Conservation (phyloP, 2,113 vertebrate genomes). For the Sphyrna mokarran region DNA sequence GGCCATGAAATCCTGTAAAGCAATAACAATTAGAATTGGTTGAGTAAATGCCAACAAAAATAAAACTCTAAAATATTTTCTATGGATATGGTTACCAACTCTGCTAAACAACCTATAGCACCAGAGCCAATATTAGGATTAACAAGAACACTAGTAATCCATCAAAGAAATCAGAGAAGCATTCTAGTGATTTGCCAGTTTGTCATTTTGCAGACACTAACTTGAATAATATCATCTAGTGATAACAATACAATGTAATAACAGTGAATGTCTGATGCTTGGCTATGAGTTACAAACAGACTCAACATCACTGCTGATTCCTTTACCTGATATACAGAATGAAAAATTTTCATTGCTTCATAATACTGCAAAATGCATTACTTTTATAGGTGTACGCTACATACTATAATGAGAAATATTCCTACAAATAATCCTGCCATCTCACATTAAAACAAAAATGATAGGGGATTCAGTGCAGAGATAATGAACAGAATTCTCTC, state of each 20-base stretch:
- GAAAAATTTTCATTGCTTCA: background rate
- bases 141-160: constrained; percentile 1
- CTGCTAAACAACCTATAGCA: background rate
- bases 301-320: background rate
- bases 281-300: background rate
- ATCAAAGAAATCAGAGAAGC: background rate
- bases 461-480: background rate
- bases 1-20: background rate
- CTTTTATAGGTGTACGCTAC: background rate
- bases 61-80: background rate
- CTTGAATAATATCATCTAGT: background rate
- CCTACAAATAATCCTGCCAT: background rate
- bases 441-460: background rate
- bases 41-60: background rate
- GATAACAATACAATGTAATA: background rate
- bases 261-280: background rate
- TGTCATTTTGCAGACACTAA: background rate
- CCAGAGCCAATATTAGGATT: background rate
- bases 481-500: background rate
- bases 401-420: background rate
- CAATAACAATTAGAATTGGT: background rate
- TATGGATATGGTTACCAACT: background rate
- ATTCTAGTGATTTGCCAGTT: background rate
- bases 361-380: background rate
- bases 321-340: background rate